These are phyloP conservation scores for Zosterops lateralis DNA, from an alignment of 2,113 vertebrate species.

Conservation along the genomic window DNA sequence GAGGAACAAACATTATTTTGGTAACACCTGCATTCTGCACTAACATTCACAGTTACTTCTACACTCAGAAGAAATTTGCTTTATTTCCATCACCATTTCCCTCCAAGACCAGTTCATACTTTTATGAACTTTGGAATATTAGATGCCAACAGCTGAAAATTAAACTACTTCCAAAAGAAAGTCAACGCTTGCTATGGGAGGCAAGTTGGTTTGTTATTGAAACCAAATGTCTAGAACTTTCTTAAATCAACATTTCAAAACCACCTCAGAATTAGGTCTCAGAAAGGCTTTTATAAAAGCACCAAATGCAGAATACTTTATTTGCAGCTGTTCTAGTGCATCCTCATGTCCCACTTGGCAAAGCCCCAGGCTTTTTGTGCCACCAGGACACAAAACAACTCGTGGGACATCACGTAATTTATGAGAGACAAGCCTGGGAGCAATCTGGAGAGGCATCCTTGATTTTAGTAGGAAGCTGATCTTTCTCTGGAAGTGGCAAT, in stretches of 20 bases:
- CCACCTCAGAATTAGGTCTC: not conserved
- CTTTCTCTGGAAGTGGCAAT: not conserved
- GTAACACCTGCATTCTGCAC: not conserved
- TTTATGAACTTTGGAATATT: not conserved
- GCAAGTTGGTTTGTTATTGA: not conserved
- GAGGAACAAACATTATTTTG: not conserved
- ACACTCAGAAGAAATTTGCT: not conserved
- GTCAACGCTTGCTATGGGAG: not conserved
- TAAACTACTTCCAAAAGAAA: not conserved
- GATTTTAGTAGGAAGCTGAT: not conserved
- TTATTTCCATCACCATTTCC: not conserved
- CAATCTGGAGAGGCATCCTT: not conserved
- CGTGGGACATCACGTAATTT: accelerated
- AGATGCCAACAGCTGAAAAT: not conserved
- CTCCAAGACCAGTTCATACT: not conserved
- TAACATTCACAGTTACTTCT: not conserved
- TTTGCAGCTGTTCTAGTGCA: not conserved
- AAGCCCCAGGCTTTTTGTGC: not conserved
- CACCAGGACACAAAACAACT: not conserved
- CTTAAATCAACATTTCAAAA: not conserved
- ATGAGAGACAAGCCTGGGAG: not conserved
- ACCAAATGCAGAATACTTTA: not conserved
- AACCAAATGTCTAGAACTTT: not conserved
- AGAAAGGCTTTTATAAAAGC: not conserved
- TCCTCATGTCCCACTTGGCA: not conserved